Base-by-base conservation (phyloP, 2,113 vertebrate genomes). In the Chionodraco myersi region DNA sequence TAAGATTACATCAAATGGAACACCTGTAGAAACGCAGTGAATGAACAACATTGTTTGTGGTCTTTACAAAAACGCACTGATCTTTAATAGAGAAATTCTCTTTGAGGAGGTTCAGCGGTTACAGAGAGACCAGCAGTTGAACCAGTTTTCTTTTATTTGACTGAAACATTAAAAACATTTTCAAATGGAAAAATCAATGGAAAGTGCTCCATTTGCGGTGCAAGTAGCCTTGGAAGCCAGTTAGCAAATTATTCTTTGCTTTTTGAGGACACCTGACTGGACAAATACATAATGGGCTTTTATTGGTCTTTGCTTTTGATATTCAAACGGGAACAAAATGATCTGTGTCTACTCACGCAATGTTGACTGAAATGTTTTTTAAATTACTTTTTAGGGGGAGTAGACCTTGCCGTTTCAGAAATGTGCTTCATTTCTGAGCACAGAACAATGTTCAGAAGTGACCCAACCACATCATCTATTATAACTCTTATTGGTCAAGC, bases 291-390 rank as follows among this genome's bases (percentile, higher is more conserved):
- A 16, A 61, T 21, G 58, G 49, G 2, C 21, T 57, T 57, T 34
- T 54, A 49, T 48, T 57, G 15, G 60, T 59, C 49, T 52, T 30
- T 76, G 56, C 41, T 68, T 63, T 67, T 62, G 16, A 23, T 75
- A 12, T 59, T 4, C 15, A 66, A 75, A 72, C 18, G 15, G 51
- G n/a, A 53, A 64, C 14, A 52, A 74, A 61, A 53, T 41, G 3
- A 52, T 11, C 34, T 18, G 14, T 73, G 52, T 76, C 48, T 10
- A 47, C 12, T 54, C 14, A 7, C 36, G 7, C 48, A 45, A 51
- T 51, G 18, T 21, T 63, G 30, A 30, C 30, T 30, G 30, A 30
- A 30, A 30, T 12, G 4, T 44, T 52, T 14, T 62, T 75, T 16
- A 5, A 71, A 79, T 60, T 49, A 48, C 36, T 66, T 65, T 56